Evolutionary conservation across 2,888 invertebrate species (phyloP).

Genomic region (Hofmannophila pseudospretella): DNA sequence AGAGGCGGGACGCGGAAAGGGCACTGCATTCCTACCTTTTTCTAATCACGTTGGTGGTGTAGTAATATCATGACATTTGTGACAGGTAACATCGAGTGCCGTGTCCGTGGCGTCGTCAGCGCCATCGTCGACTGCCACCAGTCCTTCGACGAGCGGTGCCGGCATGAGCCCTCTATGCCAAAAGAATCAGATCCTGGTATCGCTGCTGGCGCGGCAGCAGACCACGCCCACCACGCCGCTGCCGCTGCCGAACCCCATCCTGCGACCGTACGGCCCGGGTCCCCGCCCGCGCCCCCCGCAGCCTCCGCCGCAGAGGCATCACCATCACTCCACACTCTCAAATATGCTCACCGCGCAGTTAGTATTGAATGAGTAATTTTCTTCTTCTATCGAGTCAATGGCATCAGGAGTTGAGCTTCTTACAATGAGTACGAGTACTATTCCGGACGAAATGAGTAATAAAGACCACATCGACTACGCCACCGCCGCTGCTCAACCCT

Average conservation of each 20-base stretch:
- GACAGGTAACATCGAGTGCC: slow-evolving; percentile 77
- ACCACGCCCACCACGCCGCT: slow-evolving; percentile 81
- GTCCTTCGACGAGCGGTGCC: slow-evolving; percentile 43
- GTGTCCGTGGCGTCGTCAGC: slow-evolving; percentile 73
- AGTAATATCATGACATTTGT: no score
- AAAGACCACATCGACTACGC: no score
- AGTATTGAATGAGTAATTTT: no score
- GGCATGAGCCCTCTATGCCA: slow-evolving; percentile 85
- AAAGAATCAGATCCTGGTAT: slow-evolving; percentile 91
- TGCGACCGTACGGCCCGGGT: slow-evolving; percentile 44
- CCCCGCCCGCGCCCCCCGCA: slow-evolving; percentile 37
- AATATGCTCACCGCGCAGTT: slow-evolving; percentile 38
- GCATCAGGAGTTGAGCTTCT: no score
- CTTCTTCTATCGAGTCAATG: no score
- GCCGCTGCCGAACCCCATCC: slow-evolving; percentile 84
- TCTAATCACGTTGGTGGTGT: no score
- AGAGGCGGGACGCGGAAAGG: no score
- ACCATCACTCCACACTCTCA: slow-evolving; percentile 37
- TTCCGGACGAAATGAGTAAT: no score
- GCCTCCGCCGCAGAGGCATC: slow-evolving; percentile 23
- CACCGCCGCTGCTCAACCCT: no score
- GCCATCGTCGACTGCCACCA: slow-evolving; percentile 43
- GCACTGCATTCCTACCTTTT: no score
- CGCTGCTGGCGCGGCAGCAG: slow-evolving; percentile 86
- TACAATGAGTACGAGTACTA: no score